Evolutionary conservation across 2,113 vertebrate species (phyloP).

Genomic region (Alouatta palliata): DNA sequence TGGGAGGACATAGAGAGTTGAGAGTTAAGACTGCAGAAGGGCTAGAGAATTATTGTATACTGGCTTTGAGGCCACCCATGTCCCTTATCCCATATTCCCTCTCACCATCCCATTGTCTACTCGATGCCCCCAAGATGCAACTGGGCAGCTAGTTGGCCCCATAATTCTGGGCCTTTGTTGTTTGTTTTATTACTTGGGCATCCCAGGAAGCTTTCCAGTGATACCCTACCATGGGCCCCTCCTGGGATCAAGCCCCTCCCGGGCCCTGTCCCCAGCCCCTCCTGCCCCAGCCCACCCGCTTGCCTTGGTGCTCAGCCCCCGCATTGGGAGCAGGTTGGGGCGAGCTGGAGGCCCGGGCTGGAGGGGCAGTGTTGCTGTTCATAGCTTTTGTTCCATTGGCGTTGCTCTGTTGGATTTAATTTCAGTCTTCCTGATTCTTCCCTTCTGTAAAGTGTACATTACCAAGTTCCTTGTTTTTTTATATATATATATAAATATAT

Average conservation of each 20-base stretch:
- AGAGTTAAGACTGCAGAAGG: conserved; percentile 55
- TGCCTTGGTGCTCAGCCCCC: conserved; percentile 81
- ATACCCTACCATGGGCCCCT: conserved; percentile 47
- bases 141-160: conserved; percentile 75
- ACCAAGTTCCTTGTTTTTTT: conserved; percentile 94
- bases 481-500: conserved; percentile 85
- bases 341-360: conserved; percentile 82
- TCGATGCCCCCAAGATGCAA: conserved; percentile 64
- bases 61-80: conserved; percentile 37
- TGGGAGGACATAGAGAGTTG: background rate
- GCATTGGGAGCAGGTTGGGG: conserved; percentile 80
- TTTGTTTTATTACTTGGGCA: conserved; percentile 70
- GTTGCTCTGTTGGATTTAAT: conserved; percentile 91
- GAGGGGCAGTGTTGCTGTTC: conserved; percentile 90
- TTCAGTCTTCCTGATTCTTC: conserved; percentile 88
- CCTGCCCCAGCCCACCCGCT: conserved; percentile 67
- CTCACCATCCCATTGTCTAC: conserved; percentile 41
- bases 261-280: conserved; percentile 75
- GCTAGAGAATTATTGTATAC: conserved; percentile 22
- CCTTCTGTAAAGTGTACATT: conserved; percentile 98
- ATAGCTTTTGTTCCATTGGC: conserved; percentile 89
- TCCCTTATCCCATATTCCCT: conserved; percentile 14
- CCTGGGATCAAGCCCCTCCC: conserved; percentile 57
- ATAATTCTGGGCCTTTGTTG: conserved; percentile 73
- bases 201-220: conserved; percentile 64